These are phyloP conservation scores for Tineola bisselliella DNA, from an alignment of 2,888 invertebrate species.

Conservation along the genomic window DNA sequence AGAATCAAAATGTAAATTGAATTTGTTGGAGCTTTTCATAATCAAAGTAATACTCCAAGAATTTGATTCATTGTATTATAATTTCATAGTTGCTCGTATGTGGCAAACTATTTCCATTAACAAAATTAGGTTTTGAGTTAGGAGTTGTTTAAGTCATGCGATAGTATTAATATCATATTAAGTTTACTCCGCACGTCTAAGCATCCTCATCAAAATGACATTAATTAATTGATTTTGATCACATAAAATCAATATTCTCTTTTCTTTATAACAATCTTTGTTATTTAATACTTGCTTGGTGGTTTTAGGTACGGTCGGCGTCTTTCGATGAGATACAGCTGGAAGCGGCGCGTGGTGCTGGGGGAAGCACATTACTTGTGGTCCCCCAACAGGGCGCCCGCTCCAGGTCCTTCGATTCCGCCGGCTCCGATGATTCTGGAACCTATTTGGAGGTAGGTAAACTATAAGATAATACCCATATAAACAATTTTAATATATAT, in stretches of 20 bases:
- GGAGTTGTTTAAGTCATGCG: neutral
- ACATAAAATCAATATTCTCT: neutral
- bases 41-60: neutral
- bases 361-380: constrained; percentile 61
- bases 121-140: neutral
- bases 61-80: neutral
- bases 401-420: constrained; percentile 84
- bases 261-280: neutral
- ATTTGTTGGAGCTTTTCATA: neutral
- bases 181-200: too few relatives aligned
- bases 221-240: neutral
- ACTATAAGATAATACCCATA: neutral
- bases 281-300: neutral
- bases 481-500: neutral
- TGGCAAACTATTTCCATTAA: neutral
- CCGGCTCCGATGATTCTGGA: constrained; percentile 76
- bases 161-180: neutral
- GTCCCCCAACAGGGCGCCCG: constrained; percentile 77
- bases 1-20: neutral
- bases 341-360: constrained; percentile 73
- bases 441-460: constrained; percentile 49
- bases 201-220: neutral
- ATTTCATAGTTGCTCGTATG: neutral
- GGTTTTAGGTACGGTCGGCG: constrained; percentile 78
- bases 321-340: constrained; percentile 91